Evolutionary conservation across 30 jellyfish, hydroid and myxozoan genomes (phyloP), one percentile per base, ranked within the genome.

Genomic region (Nemopilema nomurai): DNA sequence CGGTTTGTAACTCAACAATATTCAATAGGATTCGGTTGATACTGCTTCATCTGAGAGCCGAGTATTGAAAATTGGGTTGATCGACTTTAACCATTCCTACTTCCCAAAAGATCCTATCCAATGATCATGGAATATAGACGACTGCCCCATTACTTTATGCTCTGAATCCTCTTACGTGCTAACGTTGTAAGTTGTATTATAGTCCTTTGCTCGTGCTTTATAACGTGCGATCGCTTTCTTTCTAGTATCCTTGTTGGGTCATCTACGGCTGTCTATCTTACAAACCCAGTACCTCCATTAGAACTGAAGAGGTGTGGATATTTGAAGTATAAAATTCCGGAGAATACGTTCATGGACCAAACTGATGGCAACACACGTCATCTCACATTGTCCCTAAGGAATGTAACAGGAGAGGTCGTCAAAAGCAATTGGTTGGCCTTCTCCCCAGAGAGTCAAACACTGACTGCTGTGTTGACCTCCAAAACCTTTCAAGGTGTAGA

Each of bases 361-460:
- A 83, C 87, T 62, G 97, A 95, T 69, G 99, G 99, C 28, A 73
- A 81, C 63, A 95, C 99, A 17, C 88, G 99, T 69, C 69, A 76
- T 31, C 89, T 95, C 30, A 30, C 79, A n/a, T 83, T 95, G 28
- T 18, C 85, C 21, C 67, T 95, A n/a, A 53, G 62, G 20, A 83
- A 90, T 49, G 20, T 88, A 49, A 32, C 75, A 18, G 89, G 78
- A 18, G 32, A 52, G 4, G 71, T 95, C 6, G 13, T 68, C 49
- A 24, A 26, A 28, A 57, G 71, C 26, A 18, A 72, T 79, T 87
- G 89, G 87, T 57, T 87, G 64, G 68, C 86, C 4, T 79, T 87
- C 51, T 24, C 62, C 49, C 29, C 84, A 1, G 65, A 29, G 28
- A 78, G 41, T 28, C 87, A 74, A 28, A 76, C 96, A 13, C 84